Conservation (phyloP, 2,888 invertebrate species). For the Aromia moschata region DNA sequence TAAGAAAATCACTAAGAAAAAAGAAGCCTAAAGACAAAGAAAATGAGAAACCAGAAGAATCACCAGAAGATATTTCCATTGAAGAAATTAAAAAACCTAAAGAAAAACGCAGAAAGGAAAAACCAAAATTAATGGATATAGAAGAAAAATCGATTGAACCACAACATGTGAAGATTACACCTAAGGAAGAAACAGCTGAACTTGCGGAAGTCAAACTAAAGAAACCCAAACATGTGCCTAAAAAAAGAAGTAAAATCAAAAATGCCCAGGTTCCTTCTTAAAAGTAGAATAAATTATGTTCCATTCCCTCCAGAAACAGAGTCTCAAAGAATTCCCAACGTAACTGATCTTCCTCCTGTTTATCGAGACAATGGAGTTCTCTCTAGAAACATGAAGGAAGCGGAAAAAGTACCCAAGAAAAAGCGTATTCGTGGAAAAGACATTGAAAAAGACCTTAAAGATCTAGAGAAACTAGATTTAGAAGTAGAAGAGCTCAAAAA, state of each 20-base stretch:
- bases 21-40: slow-evolving; percentile 53
- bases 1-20: slow-evolving; percentile 50
- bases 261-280: slow-evolving; percentile 63
- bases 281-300: slow-evolving; percentile 62
- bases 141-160: slow-evolving; percentile 50
- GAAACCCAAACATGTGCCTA: slow-evolving; percentile 57
- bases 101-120: slow-evolving; percentile 24
- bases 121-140: slow-evolving; percentile 33
- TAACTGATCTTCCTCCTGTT: slow-evolving; percentile 60
- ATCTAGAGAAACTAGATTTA: slow-evolving; percentile 62
- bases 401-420: slow-evolving; percentile 61
- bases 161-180: slow-evolving; percentile 57
- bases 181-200: slow-evolving; percentile 54
- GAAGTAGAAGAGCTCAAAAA: slow-evolving; percentile 60
- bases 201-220: slow-evolving; percentile 69
- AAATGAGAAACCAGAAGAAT: slow-evolving; percentile 29
- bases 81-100: slow-evolving; percentile 41
- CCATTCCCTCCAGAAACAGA: slow-evolving; percentile 63
- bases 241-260: slow-evolving; percentile 57
- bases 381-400: slow-evolving; percentile 65
- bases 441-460: slow-evolving; percentile 55
- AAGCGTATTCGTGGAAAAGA: slow-evolving; percentile 61
- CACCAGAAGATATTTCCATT: slow-evolving; percentile 56
- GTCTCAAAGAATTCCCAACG: slow-evolving; percentile 53
- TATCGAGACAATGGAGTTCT: slow-evolving; percentile 63